Evolutionary conservation across 2,113 vertebrate genomes (phyloP), one percentile per base, ranked within the genome.

Genomic region (Centropus bengalensis): DNA sequence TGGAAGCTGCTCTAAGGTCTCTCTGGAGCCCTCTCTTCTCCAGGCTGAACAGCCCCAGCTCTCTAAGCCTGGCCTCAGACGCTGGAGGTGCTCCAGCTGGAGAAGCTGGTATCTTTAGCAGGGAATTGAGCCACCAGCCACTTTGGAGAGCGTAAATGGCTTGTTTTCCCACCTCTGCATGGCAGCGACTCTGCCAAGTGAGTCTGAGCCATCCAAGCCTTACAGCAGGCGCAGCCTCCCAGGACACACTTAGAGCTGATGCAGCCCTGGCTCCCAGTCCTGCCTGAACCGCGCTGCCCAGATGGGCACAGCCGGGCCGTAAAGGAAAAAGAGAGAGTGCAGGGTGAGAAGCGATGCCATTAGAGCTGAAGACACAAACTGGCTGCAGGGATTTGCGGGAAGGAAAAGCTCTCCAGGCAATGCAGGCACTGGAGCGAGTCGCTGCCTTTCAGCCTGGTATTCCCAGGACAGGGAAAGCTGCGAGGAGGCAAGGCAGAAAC

Each of bases 311-410:
- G 45, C 40, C 11, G 22, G 42, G 67, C 21, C 9, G 3, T 4
- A 20, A 20, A n/a, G 47, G n/a, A 27, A 49, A 60, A 30, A 44
- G 73, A 9, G 27, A 54, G n/a, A 6, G 70, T 3, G 4, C 32
- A 21, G 51, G 15, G 23, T 30, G n/a, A 23, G 59, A 54, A 33
- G 40, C 10, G 36, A 2, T 47, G 47, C 18, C 10, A 5, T 30
- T 28, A 33, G 36, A 66, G 24, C 54, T 33, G 55, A 47, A 52
- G 63, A 59, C 22, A n/a, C n/a, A 2, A 7, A 59, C 24, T 33
- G 12, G 33, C 33, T 56, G 44, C 22, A 26, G 58, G 44, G 62
- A 24, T 26, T 26, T 36, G 51, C 0, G 0, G 20, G 62, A 40
- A 23, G 49, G 36, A 23, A 56, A 32, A 58, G 27, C n/a, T 54